Evolutionary conservation across 2,797 vertebrate species (phyloP).

Genomic region (Sphaeramia orbicularis): DNA sequence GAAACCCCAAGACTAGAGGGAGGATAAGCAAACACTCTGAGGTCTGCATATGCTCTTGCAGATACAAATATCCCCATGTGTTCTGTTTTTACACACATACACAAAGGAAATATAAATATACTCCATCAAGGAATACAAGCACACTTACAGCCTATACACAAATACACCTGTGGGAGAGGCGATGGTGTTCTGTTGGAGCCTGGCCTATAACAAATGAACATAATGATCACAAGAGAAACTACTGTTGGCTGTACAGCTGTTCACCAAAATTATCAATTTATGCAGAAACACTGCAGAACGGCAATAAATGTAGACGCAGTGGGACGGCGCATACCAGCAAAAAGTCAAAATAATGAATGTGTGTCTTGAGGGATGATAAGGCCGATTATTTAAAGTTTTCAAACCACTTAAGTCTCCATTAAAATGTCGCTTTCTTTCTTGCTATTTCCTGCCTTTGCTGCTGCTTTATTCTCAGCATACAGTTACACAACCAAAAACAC

Average conservation of each 20-base stretch:
- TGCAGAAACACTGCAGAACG: conserved; percentile 26
- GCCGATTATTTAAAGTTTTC: not conserved
- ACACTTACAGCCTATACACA: conserved; percentile 44
- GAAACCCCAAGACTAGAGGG: conserved; percentile 51
- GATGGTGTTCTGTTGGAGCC: conserved; percentile 33
- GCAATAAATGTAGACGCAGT: conserved; percentile 18
- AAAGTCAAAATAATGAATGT: conserved; percentile 7
- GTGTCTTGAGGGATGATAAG: not conserved
- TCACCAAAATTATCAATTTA: conserved; percentile 24
- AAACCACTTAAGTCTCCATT: not conserved
- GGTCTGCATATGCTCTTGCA: conserved; percentile 4
- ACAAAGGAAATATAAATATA: conserved; percentile 47
- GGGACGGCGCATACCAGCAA: not conserved
- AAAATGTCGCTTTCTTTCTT: no score
- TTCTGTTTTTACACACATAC: conserved; percentile 31
- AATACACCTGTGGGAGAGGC: conserved; percentile 24
- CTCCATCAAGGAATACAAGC: conserved; percentile 42
- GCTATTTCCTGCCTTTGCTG: not conserved
- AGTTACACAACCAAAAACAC: not conserved
- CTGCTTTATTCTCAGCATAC: not conserved
- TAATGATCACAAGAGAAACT: conserved; percentile 36
- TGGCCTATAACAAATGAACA: conserved; percentile 42
- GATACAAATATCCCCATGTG: conserved; percentile 47
- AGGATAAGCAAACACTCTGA: conserved; percentile 61
- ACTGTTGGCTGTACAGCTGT: conserved; percentile 25